Percentiles rank a stretch among this genome's conserved stretches.
phyloP scores from a whole-genome alignment of 1,140 invertebrate genomes.

The Geopemphigus sp. region DNA sequence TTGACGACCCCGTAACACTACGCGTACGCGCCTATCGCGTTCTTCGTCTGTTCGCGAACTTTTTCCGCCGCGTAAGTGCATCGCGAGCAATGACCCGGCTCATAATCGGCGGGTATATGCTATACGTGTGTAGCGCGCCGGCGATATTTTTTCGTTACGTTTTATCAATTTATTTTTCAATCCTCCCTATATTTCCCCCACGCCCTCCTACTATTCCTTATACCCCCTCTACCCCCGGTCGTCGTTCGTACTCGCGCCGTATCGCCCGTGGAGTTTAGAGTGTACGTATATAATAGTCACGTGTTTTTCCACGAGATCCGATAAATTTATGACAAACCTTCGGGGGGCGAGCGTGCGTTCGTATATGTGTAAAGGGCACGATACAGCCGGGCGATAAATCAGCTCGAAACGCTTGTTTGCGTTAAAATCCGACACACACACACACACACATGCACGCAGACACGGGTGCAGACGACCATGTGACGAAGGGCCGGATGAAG shows the following conservation, averaged over 20 bases:
- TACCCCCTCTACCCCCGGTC: background rate
- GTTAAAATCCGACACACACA: slow-evolving; percentile 41
- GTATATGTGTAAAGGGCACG: slow-evolving; percentile 31
- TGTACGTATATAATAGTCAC: slow-evolving; percentile 13
- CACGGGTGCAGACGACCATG: background rate
- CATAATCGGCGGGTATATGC: background rate
- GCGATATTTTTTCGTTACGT: background rate
- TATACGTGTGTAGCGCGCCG: background rate
- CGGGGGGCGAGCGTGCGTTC: background rate
- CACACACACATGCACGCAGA: background rate
- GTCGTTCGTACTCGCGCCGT: background rate
- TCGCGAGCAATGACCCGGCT: background rate
- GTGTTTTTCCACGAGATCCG: background rate
- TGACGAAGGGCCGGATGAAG: slow-evolving; percentile 42
- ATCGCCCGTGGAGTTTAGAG: background rate
- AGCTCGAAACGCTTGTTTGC: slow-evolving; percentile 31
- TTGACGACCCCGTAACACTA: too few relatives aligned
- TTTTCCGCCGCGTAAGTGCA: too few relatives aligned
- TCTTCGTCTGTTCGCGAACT: too few relatives aligned
- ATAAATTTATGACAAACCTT: slow-evolving; percentile 44
- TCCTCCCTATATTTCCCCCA: background rate
- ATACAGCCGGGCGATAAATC: slow-evolving; percentile 38
- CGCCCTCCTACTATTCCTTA: background rate
- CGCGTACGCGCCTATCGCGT: too few relatives aligned
- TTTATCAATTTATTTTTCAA: slow-evolving; percentile 30